A percentile compares a stretch with the other conserved stretches of the same genome.
These are phyloP conservation scores for Lycophotia porphyrea DNA, from an alignment of 2,888 invertebrate species.

Conservation along the genomic window DNA sequence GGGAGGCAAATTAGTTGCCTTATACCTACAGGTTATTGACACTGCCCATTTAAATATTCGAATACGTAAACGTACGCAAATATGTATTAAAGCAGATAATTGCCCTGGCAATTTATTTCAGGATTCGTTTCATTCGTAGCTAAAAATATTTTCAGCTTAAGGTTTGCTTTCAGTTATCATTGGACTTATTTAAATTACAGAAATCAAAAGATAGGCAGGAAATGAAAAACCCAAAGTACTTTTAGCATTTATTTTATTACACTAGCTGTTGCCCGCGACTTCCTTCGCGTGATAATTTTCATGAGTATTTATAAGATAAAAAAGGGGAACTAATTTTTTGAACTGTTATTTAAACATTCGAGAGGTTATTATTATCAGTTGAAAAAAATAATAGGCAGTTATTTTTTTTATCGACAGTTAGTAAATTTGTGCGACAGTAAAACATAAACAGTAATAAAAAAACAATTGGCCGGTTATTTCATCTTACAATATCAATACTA, in stretches of 20 bases:
- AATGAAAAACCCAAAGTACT: background rate
- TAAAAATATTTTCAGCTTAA: background rate
- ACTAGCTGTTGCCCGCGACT: background rate
- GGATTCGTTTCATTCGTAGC: slow-evolving; percentile 9
- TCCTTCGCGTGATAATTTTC: background rate
- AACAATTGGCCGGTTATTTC: too few species aligned
- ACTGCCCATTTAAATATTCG: background rate
- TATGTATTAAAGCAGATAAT: slow-evolving; percentile 17
- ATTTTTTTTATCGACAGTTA: too few species aligned
- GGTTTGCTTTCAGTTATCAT: background rate
- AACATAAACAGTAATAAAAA: too few species aligned
- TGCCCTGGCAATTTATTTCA: background rate
- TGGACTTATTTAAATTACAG: slow-evolving; percentile 9
- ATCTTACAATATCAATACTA: too few species aligned
- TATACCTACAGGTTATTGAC: slow-evolving; percentile 80
- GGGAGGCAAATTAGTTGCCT: slow-evolving; percentile 81
- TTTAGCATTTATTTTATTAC: background rate
- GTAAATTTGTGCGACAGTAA: too few species aligned
- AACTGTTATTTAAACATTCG: too few species aligned
- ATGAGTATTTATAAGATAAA: background rate
- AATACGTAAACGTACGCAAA: background rate
- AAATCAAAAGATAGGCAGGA: background rate
- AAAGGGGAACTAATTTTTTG: too few species aligned
- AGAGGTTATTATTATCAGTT: too few species aligned
- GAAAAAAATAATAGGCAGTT: too few species aligned